Conservation (phyloP, 2,888 invertebrate genomes). For the Oeneis ivallda region DNA sequence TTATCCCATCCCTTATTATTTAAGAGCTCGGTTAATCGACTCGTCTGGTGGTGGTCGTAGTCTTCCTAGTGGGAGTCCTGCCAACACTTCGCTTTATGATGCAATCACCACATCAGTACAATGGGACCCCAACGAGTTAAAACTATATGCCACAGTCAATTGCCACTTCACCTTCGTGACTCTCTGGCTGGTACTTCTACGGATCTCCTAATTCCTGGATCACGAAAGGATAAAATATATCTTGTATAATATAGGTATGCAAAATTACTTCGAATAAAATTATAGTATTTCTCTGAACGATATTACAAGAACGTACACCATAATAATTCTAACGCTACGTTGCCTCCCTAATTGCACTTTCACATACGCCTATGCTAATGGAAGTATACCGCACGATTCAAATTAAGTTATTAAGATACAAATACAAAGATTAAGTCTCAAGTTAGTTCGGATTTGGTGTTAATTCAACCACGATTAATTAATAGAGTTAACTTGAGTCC, state of each 20-base stretch:
- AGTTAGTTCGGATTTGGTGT: background rate
- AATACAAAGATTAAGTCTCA: slow-evolving; percentile 20
- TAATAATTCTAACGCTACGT: slow-evolving; percentile 65
- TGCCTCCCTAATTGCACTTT: slow-evolving; percentile 67
- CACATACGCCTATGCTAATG: slow-evolving; percentile 52
- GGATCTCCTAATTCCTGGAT: too few relatives aligned
- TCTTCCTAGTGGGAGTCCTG: too few relatives aligned
- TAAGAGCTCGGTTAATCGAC: too few relatives aligned
- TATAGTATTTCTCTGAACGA: slow-evolving; percentile 44
- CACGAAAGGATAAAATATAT: too few relatives aligned
- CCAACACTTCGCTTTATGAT: too few relatives aligned
- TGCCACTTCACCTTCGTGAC: too few relatives aligned
- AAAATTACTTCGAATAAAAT: background rate
- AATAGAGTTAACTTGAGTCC: background rate
- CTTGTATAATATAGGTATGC: background rate
- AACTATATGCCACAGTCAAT: too few relatives aligned
- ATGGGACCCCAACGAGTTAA: too few relatives aligned
- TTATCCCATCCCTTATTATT: too few relatives aligned
- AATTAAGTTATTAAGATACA: slow-evolving; percentile 51
- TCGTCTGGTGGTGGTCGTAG: too few relatives aligned
- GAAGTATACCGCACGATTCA: slow-evolving; percentile 52
- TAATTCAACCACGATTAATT: background rate
- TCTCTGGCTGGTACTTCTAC: too few relatives aligned
- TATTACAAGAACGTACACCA: slow-evolving; percentile 52
- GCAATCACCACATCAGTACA: too few relatives aligned